A percentile compares a stretch with the other conserved stretches of the same genome.
Evolutionary conservation across 2,888 invertebrate genomes (phyloP).

Genomic region (Eurytoma adleriae): DNA sequence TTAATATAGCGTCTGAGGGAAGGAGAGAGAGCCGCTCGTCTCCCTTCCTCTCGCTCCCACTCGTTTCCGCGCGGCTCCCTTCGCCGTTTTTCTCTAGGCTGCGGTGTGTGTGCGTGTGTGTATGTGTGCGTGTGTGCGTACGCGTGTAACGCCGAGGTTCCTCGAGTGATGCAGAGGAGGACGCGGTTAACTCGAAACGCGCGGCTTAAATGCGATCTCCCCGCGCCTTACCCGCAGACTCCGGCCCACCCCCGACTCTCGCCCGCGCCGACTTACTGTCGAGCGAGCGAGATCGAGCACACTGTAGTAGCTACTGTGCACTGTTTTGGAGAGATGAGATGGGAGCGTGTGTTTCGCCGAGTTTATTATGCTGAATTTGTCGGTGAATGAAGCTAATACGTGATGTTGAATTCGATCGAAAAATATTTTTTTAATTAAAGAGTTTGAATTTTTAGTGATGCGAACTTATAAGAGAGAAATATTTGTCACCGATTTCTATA

Average conservation of each 20-base stretch:
- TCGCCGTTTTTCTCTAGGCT: background rate
- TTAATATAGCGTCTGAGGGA: constrained; percentile 71
- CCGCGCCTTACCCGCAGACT: background rate
- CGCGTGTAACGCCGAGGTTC: background rate
- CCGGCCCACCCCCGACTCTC: background rate
- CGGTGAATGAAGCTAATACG: no score
- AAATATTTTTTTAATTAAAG: no score
- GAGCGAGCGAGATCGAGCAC: background rate
- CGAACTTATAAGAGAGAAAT: no score
- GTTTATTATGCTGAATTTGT: no score
- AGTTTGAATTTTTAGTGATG: no score
- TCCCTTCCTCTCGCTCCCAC: constrained; percentile 51
- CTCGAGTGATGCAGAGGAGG: background rate
- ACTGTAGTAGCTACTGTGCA: no score
- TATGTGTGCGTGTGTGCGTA: background rate
- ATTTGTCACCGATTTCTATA: no score
- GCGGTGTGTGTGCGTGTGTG: background rate
- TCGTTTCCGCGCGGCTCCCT: constrained; percentile 10
- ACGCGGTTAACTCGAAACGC: background rate
- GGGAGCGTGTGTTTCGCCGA: no score
- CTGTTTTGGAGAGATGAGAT: no score
- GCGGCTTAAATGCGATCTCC: constrained; percentile 13
- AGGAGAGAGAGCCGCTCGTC: background rate
- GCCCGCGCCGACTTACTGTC: background rate
- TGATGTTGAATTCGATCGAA: no score